Conservation (phyloP, 2,113 vertebrate species). For the Clarias magur region DNA sequence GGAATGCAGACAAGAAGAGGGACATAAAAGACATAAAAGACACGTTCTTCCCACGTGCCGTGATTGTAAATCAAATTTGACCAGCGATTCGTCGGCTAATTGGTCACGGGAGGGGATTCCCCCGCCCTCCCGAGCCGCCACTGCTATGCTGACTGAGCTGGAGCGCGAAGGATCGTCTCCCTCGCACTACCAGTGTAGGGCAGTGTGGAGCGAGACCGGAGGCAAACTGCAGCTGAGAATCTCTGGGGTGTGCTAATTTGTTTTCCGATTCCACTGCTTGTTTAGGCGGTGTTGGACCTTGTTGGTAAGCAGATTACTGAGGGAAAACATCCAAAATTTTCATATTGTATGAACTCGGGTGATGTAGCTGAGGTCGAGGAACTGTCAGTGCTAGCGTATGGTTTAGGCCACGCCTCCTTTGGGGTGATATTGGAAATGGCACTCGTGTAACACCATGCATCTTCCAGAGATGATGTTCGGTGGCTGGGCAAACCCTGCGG, state of each 20-base stretch:
- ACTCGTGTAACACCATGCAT: background rate
- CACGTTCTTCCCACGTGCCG: constrained; percentile 70
- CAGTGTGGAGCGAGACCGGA: background rate
- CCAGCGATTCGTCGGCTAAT: constrained; percentile 79
- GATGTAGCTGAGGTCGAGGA: background rate
- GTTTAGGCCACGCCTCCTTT: background rate
- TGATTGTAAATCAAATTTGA: constrained; percentile 74
- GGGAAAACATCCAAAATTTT: background rate
- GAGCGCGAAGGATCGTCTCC: constrained; percentile 30
- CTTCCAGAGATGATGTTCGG: background rate
- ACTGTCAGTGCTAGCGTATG: background rate
- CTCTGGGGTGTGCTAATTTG: background rate
- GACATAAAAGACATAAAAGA: constrained; percentile 48
- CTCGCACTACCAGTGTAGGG: background rate
- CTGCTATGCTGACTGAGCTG: constrained; percentile 52
- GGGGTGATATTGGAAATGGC: background rate
- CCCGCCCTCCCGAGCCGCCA: constrained; percentile 58
- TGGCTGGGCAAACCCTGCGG: background rate
- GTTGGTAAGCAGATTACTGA: background rate
- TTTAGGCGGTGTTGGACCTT: background rate
- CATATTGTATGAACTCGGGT: background rate
- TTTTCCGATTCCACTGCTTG: background rate
- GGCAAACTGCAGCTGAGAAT: background rate
- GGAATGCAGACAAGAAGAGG: constrained; percentile 27
- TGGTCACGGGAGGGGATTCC: constrained; percentile 72